Base-by-base conservation (phyloP, 2,113 vertebrate genomes). In the Corvus hawaiiensis region DNA sequence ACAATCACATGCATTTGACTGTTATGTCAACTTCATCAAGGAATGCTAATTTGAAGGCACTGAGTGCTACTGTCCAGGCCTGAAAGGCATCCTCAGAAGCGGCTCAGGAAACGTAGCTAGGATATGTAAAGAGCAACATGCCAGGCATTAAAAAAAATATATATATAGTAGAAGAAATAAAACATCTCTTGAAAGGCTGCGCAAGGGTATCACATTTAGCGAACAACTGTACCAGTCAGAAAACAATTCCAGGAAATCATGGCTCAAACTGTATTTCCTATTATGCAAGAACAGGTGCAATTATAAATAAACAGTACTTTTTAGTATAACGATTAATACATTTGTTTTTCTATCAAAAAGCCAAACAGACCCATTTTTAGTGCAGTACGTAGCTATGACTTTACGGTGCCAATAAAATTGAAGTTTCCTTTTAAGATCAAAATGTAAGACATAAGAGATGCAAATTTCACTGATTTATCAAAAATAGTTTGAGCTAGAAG, bases 191-290 rank as follows among this genome's bases (percentile, higher is more conserved):
- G 72, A 94, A 91, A 91, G 78, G 75, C 52, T 83, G 35, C 6
- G 7, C 49, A 93, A 67, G 43, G 37, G 23, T 92, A 68, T 87
- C 7, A 3, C 56, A 81, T 69, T 92, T 62, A 84, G 62, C 46
- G 73, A 95, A 85, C 64, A 95, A 94, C 80, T 77, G 54, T 67
- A 74, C 51, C 49, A 94, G 59, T 58, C 59, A 95, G 92, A 95
- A 75, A 97, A 97, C 88, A 97, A 96, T 97, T 96, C 81, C 92
- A 95, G 97, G 95, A 98, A 98, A 97, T 56, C 28, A 17, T 35
- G 61, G 49, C 54, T 90, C 35, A 79, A 64, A 61, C 67, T 87
- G 39, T 71, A 90, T 74, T 97, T 97, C 93, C 94, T 97, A 48
- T 95, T 97, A 81, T 95, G 81, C 39, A 92, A 88, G 63, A 95